Evolutionary conservation across 2,888 invertebrate species (phyloP).

Genomic region (Pterostichus madidus): DNA sequence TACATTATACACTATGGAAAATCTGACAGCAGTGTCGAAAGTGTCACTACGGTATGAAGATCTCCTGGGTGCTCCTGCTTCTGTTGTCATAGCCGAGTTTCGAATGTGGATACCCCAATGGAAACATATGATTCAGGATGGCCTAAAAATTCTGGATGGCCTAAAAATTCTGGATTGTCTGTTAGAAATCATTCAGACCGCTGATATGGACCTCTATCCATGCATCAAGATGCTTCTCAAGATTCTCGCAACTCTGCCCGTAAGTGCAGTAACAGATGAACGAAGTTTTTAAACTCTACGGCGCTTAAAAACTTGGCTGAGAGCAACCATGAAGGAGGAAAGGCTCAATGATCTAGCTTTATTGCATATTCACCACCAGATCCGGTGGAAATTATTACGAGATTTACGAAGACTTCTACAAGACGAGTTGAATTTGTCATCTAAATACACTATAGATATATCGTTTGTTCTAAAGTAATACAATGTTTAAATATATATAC

Average conservation of each 20-base stretch:
- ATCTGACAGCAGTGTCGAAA: slow-evolving; percentile 69
- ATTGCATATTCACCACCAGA: no score
- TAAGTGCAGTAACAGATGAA: slow-evolving; percentile 69
- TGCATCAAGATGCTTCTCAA: slow-evolving; percentile 68
- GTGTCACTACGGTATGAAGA: slow-evolving; percentile 67
- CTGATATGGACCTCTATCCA: slow-evolving; percentile 69
- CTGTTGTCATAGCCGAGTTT: slow-evolving; percentile 66
- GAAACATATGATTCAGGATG: slow-evolving; percentile 65
- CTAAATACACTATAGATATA: no score
- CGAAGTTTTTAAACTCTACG: slow-evolving; percentile 59
- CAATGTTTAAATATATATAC: no score
- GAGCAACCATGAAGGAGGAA: no score
- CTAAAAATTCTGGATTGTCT: slow-evolving; percentile 69
- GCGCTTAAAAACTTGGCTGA: no score
- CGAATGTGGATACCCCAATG: slow-evolving; percentile 68
- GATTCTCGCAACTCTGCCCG: slow-evolving; percentile 69
- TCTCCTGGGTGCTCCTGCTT: slow-evolving; percentile 68
- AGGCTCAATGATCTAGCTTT: no score
- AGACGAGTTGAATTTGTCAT: no score
- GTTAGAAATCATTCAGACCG: slow-evolving; percentile 69
- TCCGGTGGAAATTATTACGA: no score
- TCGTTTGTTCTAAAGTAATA: no score
- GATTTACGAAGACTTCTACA: no score
- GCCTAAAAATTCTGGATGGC: no score
- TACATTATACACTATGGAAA: slow-evolving; percentile 67